phyloP scores from a whole-genome alignment of 2,888 invertebrate species.

The Drosophila mettleri region DNA sequence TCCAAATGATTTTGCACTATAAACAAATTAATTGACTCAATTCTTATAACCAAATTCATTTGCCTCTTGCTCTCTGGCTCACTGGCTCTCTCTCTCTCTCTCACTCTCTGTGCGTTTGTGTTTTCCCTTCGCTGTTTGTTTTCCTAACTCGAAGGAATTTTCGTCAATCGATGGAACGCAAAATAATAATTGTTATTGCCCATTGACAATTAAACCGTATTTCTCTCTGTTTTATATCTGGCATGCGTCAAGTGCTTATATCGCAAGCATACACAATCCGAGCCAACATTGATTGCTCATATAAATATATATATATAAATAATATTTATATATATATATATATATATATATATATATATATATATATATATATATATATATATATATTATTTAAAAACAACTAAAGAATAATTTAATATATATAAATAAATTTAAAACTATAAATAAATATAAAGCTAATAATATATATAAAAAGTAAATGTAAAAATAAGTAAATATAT shows the following conservation, averaged over 20 bases:
- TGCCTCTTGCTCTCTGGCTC: too few relatives aligned
- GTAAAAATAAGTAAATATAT: too few relatives aligned
- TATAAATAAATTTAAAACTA: too few relatives aligned
- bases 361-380: neutral
- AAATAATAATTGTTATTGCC: constrained; percentile 34
- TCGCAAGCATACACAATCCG: constrained; percentile 1
- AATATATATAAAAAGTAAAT: too few relatives aligned
- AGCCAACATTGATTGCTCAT: neutral
- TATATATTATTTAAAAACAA: neutral
- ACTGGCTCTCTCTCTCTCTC: too few relatives aligned
- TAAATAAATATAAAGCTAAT: too few relatives aligned
- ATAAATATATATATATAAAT: neutral
- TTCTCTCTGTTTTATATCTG: neutral
- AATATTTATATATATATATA: too few relatives aligned
- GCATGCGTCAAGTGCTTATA: constrained; percentile 18
- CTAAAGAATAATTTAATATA: too few relatives aligned
- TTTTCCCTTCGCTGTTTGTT: neutral
- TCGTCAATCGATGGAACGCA: constrained; percentile 4
- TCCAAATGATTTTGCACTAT: constrained; percentile 70
- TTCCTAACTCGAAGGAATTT: constrained; percentile 40
- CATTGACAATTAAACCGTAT: constrained; percentile 19
- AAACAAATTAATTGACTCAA: constrained; percentile 73
- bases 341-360: neutral
- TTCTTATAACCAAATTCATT: constrained; percentile 13
- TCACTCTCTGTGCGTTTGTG: neutral